These are phyloP conservation scores for Macropis europaea DNA, from an alignment of 2,888 invertebrate species.

Conservation along the genomic window DNA sequence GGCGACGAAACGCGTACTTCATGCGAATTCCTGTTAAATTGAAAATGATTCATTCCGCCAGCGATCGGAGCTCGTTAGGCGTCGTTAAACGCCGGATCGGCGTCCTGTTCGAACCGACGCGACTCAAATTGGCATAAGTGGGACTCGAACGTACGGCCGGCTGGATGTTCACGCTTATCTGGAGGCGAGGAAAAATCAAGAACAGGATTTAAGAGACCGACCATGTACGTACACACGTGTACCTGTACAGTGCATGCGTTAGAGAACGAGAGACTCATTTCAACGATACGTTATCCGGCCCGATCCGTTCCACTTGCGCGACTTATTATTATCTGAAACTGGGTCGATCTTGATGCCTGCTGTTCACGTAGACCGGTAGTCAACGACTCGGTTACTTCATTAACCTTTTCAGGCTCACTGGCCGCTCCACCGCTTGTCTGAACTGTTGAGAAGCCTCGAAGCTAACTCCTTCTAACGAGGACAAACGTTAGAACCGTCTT, in stretches of 20 bases:
- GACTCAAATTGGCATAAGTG: neutral
- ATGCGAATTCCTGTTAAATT: conserved; percentile 23
- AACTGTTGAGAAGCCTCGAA: no score
- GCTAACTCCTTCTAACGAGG: no score
- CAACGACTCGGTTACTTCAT: conserved; percentile 12
- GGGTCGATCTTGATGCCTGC: conserved; percentile 65
- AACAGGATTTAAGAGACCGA: conserved; percentile 26
- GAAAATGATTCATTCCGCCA: conserved; percentile 23
- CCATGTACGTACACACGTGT: neutral
- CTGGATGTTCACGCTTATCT: conserved; percentile 14
- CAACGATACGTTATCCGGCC: conserved; percentile 50
- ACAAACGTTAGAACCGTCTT: no score
- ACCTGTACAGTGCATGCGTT: neutral
- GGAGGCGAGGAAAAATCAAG: conserved; percentile 19
- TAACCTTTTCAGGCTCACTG: conserved; percentile 11
- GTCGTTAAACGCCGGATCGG: conserved; percentile 5
- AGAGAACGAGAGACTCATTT: conserved; percentile 19
- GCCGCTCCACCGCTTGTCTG: no score
- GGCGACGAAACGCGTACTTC: conserved; percentile 21
- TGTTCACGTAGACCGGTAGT: neutral
- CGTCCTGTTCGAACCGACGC: conserved; percentile 2
- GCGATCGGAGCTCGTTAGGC: neutral
- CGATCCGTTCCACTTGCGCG: conserved; percentile 51
- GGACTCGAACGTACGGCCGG: neutral
- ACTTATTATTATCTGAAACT: conserved; percentile 60